phyloP scores from a whole-genome alignment of 2,888 invertebrate genomes.

The Thereva unica region DNA sequence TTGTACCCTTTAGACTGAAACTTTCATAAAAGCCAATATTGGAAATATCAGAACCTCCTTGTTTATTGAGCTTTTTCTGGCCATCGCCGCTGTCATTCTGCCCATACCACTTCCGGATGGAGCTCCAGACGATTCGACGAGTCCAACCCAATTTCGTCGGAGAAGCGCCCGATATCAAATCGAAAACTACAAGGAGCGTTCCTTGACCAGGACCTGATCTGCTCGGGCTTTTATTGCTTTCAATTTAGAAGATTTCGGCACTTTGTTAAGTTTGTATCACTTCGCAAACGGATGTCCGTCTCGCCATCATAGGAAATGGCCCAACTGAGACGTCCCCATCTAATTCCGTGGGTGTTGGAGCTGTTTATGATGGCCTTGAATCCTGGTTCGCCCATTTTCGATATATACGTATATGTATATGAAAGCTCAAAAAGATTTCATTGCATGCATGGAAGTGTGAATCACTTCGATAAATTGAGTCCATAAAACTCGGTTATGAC shows the following conservation, averaged over 20 bases:
- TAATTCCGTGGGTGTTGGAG: background rate
- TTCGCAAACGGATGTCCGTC: background rate
- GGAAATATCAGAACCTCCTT: conserved; percentile 25
- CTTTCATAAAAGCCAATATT: conserved; percentile 32
- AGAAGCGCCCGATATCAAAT: conserved; percentile 4
- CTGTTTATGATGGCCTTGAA: background rate
- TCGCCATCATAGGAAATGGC: background rate
- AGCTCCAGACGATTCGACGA: background rate
- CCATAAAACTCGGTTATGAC: no score
- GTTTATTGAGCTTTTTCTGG: conserved; percentile 8
- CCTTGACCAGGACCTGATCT: conserved; percentile 8
- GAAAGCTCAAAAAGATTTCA: no score
- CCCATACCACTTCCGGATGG: background rate
- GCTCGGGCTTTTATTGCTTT: conserved; percentile 12
- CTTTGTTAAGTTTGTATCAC: background rate
- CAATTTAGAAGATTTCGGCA: conserved; percentile 1
- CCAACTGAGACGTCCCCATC: conserved; percentile 1
- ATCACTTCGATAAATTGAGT: no score
- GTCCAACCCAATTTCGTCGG: conserved; percentile 8
- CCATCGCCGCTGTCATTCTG: background rate
- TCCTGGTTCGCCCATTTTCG: no score
- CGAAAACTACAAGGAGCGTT: conserved; percentile 9
- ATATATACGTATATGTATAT: no score
- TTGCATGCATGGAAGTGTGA: no score
- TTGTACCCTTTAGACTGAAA: conserved; percentile 33